Evolutionary conservation across 2,113 vertebrate genomes (phyloP).

Genomic region (human (Homo sapiens)): DNA sequence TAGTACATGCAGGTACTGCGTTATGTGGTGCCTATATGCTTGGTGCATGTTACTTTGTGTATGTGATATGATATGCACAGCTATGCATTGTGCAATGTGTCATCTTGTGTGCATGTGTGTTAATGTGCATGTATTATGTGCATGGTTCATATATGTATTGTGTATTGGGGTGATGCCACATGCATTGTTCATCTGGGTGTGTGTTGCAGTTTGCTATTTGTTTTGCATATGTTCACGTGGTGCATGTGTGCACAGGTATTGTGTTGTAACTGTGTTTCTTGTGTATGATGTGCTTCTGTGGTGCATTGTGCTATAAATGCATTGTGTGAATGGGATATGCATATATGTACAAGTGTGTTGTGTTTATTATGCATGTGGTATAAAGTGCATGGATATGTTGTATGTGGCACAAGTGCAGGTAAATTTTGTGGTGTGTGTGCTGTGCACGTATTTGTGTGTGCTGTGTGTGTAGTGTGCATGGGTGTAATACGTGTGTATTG

Average conservation of each 20-base stretch:
- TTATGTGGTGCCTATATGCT: neutral
- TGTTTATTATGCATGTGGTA: neutral
- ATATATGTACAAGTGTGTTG: neutral
- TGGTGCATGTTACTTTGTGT: neutral
- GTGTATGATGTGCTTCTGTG: neutral
- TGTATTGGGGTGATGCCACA: too few species aligned
- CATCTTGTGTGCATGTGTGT: neutral
- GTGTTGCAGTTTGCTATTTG: neutral
- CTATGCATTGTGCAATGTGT: neutral
- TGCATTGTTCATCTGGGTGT: neutral
- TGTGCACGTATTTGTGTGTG: neutral
- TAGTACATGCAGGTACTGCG: neutral
- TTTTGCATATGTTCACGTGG: neutral
- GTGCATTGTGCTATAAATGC: neutral
- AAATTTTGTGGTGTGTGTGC: neutral
- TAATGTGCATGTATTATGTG: neutral
- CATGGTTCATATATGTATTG: fast-evolving
- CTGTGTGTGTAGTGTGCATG: neutral
- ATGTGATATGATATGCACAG: neutral
- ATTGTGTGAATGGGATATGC: neutral
- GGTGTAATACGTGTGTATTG: neutral
- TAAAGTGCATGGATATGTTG: neutral
- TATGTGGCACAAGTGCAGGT: neutral
- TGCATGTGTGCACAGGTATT: fast-evolving
- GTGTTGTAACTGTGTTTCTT: neutral